Conservation (phyloP, 2,113 vertebrate genomes). For the Rostratula benghalensis region DNA sequence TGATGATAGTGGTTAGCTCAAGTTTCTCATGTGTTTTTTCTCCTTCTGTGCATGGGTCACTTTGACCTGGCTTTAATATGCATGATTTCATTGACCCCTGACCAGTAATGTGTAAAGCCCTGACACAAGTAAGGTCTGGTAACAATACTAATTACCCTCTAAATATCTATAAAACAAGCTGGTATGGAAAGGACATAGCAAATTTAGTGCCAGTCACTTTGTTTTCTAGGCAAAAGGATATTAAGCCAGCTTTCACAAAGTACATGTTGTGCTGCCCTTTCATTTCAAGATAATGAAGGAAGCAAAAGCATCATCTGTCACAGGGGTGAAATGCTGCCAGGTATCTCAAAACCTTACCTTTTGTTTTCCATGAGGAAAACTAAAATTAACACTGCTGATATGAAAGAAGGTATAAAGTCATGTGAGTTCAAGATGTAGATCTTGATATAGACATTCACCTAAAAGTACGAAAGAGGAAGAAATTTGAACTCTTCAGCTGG, state of each 20-base stretch:
- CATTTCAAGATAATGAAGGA: not conserved
- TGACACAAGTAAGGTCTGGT: not conserved
- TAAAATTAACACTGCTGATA: not conserved
- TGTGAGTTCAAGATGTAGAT: not conserved
- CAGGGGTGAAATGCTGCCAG: not conserved
- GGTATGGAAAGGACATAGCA: not conserved
- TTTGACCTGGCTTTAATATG: not conserved
- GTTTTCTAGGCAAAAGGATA: not conserved
- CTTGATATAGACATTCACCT: not conserved
- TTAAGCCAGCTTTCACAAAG: not conserved
- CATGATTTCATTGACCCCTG: not conserved
- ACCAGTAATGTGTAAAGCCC: not conserved
- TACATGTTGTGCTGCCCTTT: not conserved
- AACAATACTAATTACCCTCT: not conserved
- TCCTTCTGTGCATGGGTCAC: not conserved
- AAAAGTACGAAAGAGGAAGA: not conserved
- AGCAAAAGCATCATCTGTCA: not conserved
- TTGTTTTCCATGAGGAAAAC: not conserved
- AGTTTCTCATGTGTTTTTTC: not conserved
- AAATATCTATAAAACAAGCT: not conserved
- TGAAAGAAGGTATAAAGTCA: not conserved
- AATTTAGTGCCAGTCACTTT: not conserved
- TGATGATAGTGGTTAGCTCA: not conserved
- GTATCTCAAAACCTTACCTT: slow-evolving; percentile 1
- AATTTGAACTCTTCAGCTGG: not conserved